Evolutionary conservation across 2,113 vertebrate species (phyloP).

Genomic region (Ornithorhynchus anatinus): DNA sequence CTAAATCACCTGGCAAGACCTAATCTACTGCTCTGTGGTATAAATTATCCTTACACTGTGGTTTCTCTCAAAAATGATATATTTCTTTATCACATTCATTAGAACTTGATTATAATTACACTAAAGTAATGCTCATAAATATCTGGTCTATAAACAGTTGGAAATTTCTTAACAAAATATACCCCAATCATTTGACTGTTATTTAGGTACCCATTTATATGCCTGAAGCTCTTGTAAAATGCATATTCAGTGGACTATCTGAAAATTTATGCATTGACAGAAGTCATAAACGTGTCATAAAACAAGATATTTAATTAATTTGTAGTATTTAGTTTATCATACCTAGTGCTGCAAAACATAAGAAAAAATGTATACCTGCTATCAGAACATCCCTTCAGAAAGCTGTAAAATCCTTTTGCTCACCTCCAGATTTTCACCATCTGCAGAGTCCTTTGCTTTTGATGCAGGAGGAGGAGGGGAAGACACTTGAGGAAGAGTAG

Average conservation of each 20-base stretch:
- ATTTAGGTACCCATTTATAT: constrained; percentile 19
- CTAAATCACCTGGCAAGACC: not conserved
- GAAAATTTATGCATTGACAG: constrained; percentile 2
- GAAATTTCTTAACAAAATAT: constrained; percentile 43
- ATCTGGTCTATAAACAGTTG: not conserved
- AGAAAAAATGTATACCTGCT: not conserved
- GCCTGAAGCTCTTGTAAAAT: constrained; percentile 30
- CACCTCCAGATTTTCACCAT: constrained; percentile 90
- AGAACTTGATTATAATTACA: not conserved
- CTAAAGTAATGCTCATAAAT: not conserved
- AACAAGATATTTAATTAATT: constrained; percentile 28
- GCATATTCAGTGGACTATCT: not conserved
- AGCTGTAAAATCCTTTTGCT: constrained; percentile 25
- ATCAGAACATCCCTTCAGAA: not conserved
- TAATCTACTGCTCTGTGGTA: not conserved
- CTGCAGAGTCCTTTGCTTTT: constrained; percentile 86
- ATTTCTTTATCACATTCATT: constrained; percentile 26
- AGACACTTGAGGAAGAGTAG: constrained; percentile 71
- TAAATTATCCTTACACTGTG: not conserved
- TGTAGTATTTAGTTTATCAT: constrained; percentile 16
- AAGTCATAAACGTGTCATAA: constrained; percentile 20
- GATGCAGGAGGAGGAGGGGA: constrained; percentile 70
- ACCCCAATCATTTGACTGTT: not conserved
- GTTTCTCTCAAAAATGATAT: not conserved
- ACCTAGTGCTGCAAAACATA: constrained; percentile 3